Base-by-base conservation (phyloP, 2,888 invertebrate species). In the Diaperis boleti region DNA sequence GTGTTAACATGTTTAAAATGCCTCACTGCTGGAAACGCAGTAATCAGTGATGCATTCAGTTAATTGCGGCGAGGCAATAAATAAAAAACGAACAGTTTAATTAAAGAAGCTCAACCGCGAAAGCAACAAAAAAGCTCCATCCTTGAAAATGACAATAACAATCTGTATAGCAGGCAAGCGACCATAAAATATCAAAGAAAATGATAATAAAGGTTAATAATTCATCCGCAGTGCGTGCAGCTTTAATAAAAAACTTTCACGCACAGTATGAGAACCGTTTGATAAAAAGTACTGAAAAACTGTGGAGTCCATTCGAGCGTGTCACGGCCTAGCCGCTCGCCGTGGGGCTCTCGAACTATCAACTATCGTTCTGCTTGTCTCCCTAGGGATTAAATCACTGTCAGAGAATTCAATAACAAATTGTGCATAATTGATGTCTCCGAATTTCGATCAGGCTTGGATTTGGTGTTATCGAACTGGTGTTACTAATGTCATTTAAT, bases 161-260 rank as follows among this genome's bases (percentile, higher is more conserved):
- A 55, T 29, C 41, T 31, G 55, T 55, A 17, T 20, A 39, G 17
- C 14, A 13, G 15, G 56, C 45, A 56, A 47, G 49, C 45, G 18
- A 59, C 49, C 59, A 59, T 59, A 59, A 61, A 61, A 45, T 61
- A 55, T 61, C 45, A 61, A 55, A 61, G 61, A 61, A 33, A 60
- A 61, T 47, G 45, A 47, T 61, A 55, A 47, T 55, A 55, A 61
- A 61, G 61, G 37, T 61, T 61, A 54, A 61, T 61, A 61, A 61
- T 54, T 61, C 61, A 54, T 61, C 54, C 54, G 29, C 61, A 55
- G 35, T 61, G 61, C 61, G 61, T 61, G 55, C 61, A 45, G 47
- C 61, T 54, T 61, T 61, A 60, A 55, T 54, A 55, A 61, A 61
- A 61, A 61, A 54, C 47, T 55, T 61, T 55, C 61, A 61, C 61